Evolutionary conservation across 2,888 invertebrate genomes (phyloP).

Genomic region (Limnephilus auricula): DNA sequence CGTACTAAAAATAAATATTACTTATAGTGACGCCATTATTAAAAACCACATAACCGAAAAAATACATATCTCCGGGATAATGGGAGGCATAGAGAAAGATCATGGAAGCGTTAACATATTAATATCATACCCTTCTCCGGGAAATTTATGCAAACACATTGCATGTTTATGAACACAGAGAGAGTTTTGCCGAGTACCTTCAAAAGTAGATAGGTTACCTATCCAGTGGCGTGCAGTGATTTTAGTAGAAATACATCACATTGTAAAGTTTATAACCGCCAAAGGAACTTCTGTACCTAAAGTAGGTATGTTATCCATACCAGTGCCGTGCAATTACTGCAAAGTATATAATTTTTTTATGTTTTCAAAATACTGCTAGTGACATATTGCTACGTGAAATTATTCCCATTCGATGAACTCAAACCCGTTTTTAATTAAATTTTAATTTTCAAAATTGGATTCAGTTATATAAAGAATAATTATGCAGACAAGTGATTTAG

Average conservation of each 20-base stretch:
- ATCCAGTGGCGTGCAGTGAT: not conserved
- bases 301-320: no score
- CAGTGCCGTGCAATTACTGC: no score
- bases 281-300: no score
- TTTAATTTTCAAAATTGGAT: no score
- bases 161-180: not conserved
- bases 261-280: no score
- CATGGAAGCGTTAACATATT: conserved; percentile 58
- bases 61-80: conserved; percentile 11
- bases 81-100: conserved; percentile 46
- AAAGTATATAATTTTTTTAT: no score
- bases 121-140: conserved; percentile 46
- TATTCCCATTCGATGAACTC: no score
- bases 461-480: no score
- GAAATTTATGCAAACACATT: conserved; percentile 56
- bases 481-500: no score
- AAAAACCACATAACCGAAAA: not conserved
- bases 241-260: not conserved
- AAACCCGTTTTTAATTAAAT: no score
- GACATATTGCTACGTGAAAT: no score
- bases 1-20: not conserved
- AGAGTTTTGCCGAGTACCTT: not conserved
- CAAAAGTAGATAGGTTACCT: not conserved
- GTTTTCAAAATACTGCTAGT: no score
- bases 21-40: not conserved